Base-by-base conservation (phyloP, 2,797 vertebrate genomes). In the Notolepis coatsorum region DNA sequence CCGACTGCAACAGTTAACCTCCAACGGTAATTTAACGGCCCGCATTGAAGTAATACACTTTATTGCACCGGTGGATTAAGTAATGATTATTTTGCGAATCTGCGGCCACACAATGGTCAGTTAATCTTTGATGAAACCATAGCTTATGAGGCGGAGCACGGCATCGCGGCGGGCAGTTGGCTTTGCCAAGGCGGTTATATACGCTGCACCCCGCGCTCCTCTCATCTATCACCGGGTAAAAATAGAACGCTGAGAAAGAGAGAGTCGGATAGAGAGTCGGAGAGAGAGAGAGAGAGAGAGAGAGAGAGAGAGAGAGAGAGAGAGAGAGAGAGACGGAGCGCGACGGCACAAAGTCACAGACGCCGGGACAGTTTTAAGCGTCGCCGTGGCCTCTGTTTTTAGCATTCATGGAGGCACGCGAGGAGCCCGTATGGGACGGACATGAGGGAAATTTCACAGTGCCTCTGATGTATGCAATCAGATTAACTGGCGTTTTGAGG, bases 11-110 rank as follows among this genome's bases (percentile, higher is more conserved):
- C 75, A 35, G 84, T 83, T n/a, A 85, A 85, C 80, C 82, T 86
- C 69, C 66, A 67, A 82, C 76, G 67, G 82, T 85, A 82, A 88
- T 88, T 87, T 86, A 87, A 84, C 78, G 80, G 24, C 67, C 70
- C 60, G 80, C 67, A 85, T 87, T 89, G 79, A 88, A 87, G 84
- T 84, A 84, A 84, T 76, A 75, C 79, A 84, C 80, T 92, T 89
- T 85, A 85, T 87, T 88, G 88, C 88, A 84, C 84, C 83, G 73
- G 60, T 85, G 84, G 87, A 86, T 91, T 92, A 92, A 90, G 84
- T 87, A 88, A 91, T 91, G 87, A 90, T 93, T 92, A 92, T 92
- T 92, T 91, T 88, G 90, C 83, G 81, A 91, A 91, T 92, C 91
- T 92, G 84, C 65, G 20, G 83, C 78, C 84, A 86, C 82, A 89